phyloP scores from a whole-genome alignment of 2,797 vertebrate species.

The Neopelma chrysocephalum region DNA sequence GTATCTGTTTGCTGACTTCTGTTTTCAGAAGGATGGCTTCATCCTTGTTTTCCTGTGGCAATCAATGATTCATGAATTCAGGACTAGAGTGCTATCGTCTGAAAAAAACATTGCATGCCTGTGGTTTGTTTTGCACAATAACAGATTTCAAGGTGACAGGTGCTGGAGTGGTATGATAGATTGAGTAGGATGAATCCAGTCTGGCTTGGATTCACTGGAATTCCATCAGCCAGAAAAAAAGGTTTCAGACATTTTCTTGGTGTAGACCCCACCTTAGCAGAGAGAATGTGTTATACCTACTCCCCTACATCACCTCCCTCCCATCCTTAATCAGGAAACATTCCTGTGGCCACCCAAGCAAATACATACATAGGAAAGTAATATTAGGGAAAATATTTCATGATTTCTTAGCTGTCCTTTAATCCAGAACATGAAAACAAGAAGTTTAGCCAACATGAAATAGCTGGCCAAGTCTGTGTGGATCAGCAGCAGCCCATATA shows the following conservation, averaged over 20 bases:
- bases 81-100: slow-evolving; percentile 6
- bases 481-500: slow-evolving; percentile 9
- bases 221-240: slow-evolving; percentile 13
- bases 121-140: slow-evolving; percentile 65
- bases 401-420: slow-evolving; percentile 50
- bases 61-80: slow-evolving; percentile 65
- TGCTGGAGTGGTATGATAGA: slow-evolving; percentile 34
- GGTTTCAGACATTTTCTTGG: neutral
- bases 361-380: slow-evolving; percentile 34
- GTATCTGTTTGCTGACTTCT: slow-evolving; percentile 37
- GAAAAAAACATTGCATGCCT: slow-evolving; percentile 48
- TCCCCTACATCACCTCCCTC: neutral
- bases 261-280: slow-evolving; percentile 25
- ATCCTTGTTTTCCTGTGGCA: slow-evolving; percentile 55
- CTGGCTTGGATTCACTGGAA: slow-evolving; percentile 28
- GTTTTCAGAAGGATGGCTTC: slow-evolving; percentile 44
- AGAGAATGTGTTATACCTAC: neutral
- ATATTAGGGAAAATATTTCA: slow-evolving; percentile 44
- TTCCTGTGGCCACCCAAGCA: slow-evolving; percentile 49
- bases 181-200: slow-evolving; percentile 37
- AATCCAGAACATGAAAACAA: slow-evolving; percentile 49
- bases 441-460: slow-evolving; percentile 20
- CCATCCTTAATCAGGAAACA: slow-evolving; percentile 44
- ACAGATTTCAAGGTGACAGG: slow-evolving; percentile 59
- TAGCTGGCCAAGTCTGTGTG: neutral